Evolutionary conservation across 1,140 invertebrate genomes (phyloP).

Genomic region (Pseudachorutes palmiensis): DNA sequence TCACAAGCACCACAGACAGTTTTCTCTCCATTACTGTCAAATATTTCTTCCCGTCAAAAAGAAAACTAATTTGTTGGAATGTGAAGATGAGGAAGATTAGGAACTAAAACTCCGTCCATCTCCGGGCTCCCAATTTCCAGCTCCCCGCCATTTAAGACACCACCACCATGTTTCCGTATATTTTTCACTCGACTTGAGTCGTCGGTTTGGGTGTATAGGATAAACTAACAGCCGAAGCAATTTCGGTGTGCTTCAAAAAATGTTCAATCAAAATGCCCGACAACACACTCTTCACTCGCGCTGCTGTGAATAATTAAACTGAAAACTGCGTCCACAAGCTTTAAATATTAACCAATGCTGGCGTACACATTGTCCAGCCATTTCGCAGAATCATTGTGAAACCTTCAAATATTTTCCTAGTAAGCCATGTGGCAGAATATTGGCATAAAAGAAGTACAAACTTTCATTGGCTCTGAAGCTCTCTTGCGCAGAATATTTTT

Average conservation of each 20-base stretch:
- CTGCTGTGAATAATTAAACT: not conserved
- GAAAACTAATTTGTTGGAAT: conserved; percentile 9
- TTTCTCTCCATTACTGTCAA: conserved; percentile 9
- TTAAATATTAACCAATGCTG: too few species aligned
- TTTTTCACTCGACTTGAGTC: not conserved
- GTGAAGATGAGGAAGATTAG: conserved; percentile 4
- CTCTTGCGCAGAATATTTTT: too few species aligned
- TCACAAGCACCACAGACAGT: not conserved
- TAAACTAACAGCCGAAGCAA: not conserved
- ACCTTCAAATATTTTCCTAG: too few species aligned
- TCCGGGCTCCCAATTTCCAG: not conserved
- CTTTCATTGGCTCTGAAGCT: too few species aligned
- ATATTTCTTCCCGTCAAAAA: conserved; percentile 3
- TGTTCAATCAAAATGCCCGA: conserved; percentile 2
- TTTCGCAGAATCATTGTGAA: too few species aligned
- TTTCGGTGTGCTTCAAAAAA: not conserved
- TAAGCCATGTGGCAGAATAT: too few species aligned
- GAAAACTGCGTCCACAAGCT: too few species aligned
- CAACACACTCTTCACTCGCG: not conserved
- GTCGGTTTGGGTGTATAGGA: not conserved
- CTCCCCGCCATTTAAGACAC: not conserved
- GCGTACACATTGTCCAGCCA: too few species aligned
- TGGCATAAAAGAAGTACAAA: too few species aligned
- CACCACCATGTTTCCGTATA: not conserved
- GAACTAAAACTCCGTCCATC: not conserved